These are phyloP conservation scores for Mus spretus DNA, from an alignment of 2,797 vertebrate genomes.

Conservation along the genomic window DNA sequence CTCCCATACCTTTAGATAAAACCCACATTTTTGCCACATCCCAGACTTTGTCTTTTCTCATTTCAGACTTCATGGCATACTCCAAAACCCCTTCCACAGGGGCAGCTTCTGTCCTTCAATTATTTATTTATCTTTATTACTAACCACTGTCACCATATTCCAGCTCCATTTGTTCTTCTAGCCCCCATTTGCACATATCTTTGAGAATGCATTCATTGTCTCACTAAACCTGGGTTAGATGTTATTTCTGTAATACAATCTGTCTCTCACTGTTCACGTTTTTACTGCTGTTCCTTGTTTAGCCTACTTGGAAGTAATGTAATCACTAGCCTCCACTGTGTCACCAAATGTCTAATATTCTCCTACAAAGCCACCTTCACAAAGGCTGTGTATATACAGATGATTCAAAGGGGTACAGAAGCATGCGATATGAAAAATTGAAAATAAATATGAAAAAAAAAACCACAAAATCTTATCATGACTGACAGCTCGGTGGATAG, in stretches of 20 bases:
- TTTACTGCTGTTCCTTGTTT: not conserved
- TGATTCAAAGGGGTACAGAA: not conserved
- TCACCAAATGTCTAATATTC: not conserved
- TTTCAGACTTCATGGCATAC: not conserved
- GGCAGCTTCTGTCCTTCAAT: not conserved
- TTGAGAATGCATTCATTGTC: not conserved
- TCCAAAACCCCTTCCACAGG: not conserved
- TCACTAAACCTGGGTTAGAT: not conserved
- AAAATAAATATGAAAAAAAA: slow-evolving; percentile 26
- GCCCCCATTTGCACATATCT: not conserved
- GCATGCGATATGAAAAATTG: not conserved
- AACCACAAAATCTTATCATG: not conserved
- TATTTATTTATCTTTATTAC: not conserved
- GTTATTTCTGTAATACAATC: not conserved
- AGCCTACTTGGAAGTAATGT: not conserved
- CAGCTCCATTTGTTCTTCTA: not conserved
- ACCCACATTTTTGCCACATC: not conserved
- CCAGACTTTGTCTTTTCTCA: not conserved
- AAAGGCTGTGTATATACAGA: not conserved
- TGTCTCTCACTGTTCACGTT: not conserved
- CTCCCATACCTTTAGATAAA: not conserved
- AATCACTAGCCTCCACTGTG: not conserved
- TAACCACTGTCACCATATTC: not conserved
- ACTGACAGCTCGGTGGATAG: not conserved
- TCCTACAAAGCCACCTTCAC: not conserved